Conservation (phyloP, 2,113 vertebrate species). For the Amphilophus citrinellus region DNA sequence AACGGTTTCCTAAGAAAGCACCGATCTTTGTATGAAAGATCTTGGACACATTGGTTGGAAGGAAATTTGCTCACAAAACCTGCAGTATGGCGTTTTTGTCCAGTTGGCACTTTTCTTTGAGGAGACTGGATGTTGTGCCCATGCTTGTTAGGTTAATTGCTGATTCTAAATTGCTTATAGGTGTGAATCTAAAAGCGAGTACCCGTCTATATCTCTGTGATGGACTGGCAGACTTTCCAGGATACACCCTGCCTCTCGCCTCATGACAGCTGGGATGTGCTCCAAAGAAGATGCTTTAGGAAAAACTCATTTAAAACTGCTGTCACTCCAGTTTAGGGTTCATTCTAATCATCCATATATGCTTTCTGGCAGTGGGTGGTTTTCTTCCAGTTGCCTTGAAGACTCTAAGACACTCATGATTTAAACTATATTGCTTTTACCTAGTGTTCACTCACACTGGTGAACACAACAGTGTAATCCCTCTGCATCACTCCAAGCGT, state of each 20-base stretch:
- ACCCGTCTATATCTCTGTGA: too few relatives aligned
- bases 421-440: neutral
- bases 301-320: neutral
- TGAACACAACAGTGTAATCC: neutral
- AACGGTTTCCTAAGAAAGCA: neutral
- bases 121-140: neutral
- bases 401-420: neutral
- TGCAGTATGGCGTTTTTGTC: too few relatives aligned
- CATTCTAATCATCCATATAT: neutral
- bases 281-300: neutral
- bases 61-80: too few relatives aligned
- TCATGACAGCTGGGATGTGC: neutral
- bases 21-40: too few relatives aligned
- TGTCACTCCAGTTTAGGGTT: neutral
- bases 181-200: neutral
- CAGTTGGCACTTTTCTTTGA: rapidly evolving
- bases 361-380: neutral
- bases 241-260: neutral
- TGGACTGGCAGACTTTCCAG: neutral
- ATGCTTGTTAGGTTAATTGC: neutral
- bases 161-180: neutral
- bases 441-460: neutral
- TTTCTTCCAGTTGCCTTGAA: neutral
- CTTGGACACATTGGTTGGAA: too few relatives aligned
- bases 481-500: conserved; percentile 16